A percentile compares a stretch with the other conserved stretches of the same genome.
Conservation (phyloP, 2,888 invertebrate genomes). For the Nomada lathburiana region DNA sequence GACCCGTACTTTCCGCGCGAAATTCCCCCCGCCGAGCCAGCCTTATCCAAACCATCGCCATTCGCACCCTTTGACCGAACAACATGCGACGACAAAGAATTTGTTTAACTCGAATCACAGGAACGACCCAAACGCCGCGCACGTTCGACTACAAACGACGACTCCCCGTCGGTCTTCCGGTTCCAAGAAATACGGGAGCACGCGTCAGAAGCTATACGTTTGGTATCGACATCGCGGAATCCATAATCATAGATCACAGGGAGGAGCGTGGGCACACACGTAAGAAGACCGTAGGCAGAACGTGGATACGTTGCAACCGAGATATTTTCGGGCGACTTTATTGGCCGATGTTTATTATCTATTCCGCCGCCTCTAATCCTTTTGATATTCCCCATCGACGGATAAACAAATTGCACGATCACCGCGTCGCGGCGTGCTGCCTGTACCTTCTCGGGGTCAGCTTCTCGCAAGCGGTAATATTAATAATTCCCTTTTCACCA, state of each 20-base stretch:
- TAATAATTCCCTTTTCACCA: conserved; percentile 75
- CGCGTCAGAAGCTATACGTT: conserved; percentile 57
- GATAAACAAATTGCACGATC: conserved; percentile 81
- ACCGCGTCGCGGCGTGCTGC: conserved; percentile 48
- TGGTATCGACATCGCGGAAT: conserved; percentile 71
- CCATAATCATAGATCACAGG: conserved; percentile 78
- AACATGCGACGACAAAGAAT: conserved; percentile 15
- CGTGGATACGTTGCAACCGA: conserved; percentile 59
- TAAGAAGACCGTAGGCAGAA: conserved; percentile 29
- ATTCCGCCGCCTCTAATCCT: conserved; percentile 79
- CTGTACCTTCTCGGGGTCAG: conserved; percentile 31
- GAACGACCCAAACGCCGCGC: conserved; percentile 8
- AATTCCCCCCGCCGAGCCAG: not conserved
- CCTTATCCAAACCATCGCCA: not conserved
- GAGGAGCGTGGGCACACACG: conserved; percentile 25
- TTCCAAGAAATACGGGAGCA: conserved; percentile 50
- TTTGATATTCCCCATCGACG: conserved; percentile 79
- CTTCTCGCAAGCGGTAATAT: conserved; percentile 78
- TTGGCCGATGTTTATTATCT: conserved; percentile 82
- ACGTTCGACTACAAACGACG: conserved; percentile 31
- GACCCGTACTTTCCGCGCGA: not conserved
- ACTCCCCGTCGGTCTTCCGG: conserved; percentile 24
- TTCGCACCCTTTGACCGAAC: conserved; percentile 15
- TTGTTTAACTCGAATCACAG: conserved; percentile 1
- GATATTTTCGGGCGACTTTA: conserved; percentile 80